Evolutionary conservation across 2,888 invertebrate genomes (phyloP).

Genomic region (Drosophila buzzatii): DNA sequence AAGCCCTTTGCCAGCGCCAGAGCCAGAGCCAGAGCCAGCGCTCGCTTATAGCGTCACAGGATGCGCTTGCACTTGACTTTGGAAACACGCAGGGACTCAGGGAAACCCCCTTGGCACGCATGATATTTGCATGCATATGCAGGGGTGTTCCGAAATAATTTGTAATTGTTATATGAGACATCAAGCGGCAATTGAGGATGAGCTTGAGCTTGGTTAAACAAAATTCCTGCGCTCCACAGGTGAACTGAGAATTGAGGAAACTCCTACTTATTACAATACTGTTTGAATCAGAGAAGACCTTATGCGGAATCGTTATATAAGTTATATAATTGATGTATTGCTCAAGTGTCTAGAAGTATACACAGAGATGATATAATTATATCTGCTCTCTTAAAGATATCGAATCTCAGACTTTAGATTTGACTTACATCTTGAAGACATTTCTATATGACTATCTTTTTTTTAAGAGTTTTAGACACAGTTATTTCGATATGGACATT

Average conservation of each 20-base stretch:
- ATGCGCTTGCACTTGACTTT: constrained; percentile 44
- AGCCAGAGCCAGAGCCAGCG: background rate
- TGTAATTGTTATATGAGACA: constrained; percentile 41
- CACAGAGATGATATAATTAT: background rate
- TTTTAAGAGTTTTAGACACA: no score
- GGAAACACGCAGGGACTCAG: constrained; percentile 28
- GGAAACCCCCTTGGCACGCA: constrained; percentile 7
- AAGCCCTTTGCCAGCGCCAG: constrained; percentile 5
- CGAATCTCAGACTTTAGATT: no score
- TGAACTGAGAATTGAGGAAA: background rate
- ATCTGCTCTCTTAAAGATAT: background rate
- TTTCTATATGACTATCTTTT: no score
- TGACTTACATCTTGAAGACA: no score
- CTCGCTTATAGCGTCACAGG: constrained; percentile 23
- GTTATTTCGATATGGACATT: no score
- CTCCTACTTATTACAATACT: background rate
- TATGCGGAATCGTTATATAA: background rate
- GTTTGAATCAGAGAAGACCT: background rate
- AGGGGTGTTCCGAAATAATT: constrained; percentile 24
- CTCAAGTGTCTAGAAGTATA: background rate
- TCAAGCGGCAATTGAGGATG: constrained; percentile 18
- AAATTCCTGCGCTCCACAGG: constrained; percentile 3
- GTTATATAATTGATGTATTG: background rate
- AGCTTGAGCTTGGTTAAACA: background rate
- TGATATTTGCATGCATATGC: background rate